Base-by-base conservation (phyloP, 2,113 vertebrate genomes). In the Alectura lathami region DNA sequence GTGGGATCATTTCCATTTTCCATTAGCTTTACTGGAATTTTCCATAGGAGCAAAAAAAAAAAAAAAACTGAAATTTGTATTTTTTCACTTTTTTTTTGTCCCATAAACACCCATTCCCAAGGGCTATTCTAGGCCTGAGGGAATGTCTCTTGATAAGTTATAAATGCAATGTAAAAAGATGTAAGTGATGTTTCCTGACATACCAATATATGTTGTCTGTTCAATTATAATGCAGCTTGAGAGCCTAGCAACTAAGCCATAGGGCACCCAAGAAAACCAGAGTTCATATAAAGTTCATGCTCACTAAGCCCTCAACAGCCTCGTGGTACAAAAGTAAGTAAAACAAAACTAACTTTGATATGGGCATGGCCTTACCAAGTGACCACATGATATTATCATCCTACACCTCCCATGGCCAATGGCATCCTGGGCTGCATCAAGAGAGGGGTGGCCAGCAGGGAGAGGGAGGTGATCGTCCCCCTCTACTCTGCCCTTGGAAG, bases 271-370 rank as follows among this genome's bases (percentile, higher is more conserved):
- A n/a, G 67, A 53, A 94, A 86, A 88, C 3, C 45, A 64, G 8
- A 94, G 95, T 96, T 96, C 94, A 91, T 43, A 62, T 16, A 75
- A 94, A 96, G 95, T 93, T 96, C 91, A 94, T 38, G 53, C 34
- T 93, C 42, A 83, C 63, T 36, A 89, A 93, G 63, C 59, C 48
- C 66, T 83, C 36, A 63, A 51, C 92, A 94, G 5, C 11, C 53
- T 78, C 42, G 60, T 69, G 72, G 24, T 80, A 64, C 9, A 73
- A 38, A 68, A 91, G 57, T 13, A 57, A 90, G 21, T 40, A 80
- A 70, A 87, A 4, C 17, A 73, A 85, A 93, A 40, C 3, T 2
- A 45, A 59, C 16, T 54, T 6, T 3, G 11, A 66, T 66, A 66
- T 22, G 8, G 4, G 11, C 26, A 66, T 57, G 5, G 6, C 7